Conservation (phyloP, 2,797 vertebrate species). For the Notolepis coatsorum region DNA sequence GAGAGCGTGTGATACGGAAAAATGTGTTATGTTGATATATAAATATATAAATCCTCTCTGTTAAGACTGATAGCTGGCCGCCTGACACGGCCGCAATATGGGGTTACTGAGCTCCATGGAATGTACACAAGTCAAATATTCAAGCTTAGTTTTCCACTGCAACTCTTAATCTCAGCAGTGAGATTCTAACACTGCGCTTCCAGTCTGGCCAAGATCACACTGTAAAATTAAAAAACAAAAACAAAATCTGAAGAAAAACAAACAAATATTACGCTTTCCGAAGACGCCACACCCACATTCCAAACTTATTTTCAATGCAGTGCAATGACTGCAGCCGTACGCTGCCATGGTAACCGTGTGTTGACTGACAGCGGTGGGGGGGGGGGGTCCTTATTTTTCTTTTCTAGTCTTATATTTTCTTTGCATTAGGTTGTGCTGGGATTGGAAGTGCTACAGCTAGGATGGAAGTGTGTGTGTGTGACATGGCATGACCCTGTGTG, state of each 20-base stretch:
- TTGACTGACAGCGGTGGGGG: constrained; percentile 30
- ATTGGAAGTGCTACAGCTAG: constrained; percentile 51
- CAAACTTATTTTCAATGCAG: constrained; percentile 20
- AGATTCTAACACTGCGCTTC: constrained; percentile 73
- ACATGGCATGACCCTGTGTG: constrained; percentile 40
- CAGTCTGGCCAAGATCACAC: constrained; percentile 66
- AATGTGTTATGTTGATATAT: constrained; percentile 39
- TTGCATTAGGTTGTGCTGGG: constrained; percentile 35
- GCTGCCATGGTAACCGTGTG: constrained; percentile 50
- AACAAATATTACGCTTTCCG: not conserved
- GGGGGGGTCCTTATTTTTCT: constrained; percentile 8
- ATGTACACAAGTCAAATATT: constrained; percentile 76
- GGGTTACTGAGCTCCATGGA: constrained; percentile 70
- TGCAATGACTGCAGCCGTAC: constrained; percentile 23
- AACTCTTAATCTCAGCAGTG: constrained; percentile 55
- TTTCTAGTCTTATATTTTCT: constrained; percentile 15
- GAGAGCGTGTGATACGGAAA: constrained; percentile 38
- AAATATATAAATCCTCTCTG: constrained; percentile 67
- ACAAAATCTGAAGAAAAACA: constrained; percentile 14
- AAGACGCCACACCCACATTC: constrained; percentile 25
- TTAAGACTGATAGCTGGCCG: constrained; percentile 56
- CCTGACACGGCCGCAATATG: constrained; percentile 48
- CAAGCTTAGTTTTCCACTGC: constrained; percentile 59
- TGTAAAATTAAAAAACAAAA: constrained; percentile 44
- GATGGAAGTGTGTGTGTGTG: constrained; percentile 56